A percentile compares a stretch with the other conserved stretches of the same genome.
These are phyloP conservation scores for Azorinus chamasolen DNA, from an alignment of 2,888 invertebrate genomes.

Conservation along the genomic window DNA sequence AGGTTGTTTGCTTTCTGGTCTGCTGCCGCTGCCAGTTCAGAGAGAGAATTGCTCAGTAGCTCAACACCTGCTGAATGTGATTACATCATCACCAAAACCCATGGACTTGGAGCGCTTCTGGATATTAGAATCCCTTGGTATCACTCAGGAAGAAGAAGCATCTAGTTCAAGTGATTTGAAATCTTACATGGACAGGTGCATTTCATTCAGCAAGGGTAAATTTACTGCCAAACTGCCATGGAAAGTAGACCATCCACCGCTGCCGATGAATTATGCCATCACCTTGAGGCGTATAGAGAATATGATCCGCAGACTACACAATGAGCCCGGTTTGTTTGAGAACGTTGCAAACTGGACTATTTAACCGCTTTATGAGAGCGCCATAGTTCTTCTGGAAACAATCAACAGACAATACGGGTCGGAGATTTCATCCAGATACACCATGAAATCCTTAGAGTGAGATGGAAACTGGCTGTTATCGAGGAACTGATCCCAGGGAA, in stretches of 20 bases:
- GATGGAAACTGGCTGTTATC: slow-evolving; percentile 11
- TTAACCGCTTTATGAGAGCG: no score
- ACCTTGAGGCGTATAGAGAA: slow-evolving; percentile 16
- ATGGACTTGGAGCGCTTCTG: slow-evolving; percentile 41
- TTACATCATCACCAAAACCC: slow-evolving; percentile 11
- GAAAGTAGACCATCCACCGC: slow-evolving; percentile 24
- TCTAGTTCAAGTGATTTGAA: no score
- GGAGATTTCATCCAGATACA: slow-evolving; percentile 11
- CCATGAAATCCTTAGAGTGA: not conserved
- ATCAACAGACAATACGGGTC: not conserved
- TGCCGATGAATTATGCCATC: slow-evolving; percentile 21
- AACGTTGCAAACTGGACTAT: not conserved
- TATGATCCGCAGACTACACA: slow-evolving; percentile 11
- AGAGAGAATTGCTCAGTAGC: no score
- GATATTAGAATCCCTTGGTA: slow-evolving; percentile 45
- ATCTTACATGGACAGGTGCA: no score
- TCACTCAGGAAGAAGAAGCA: slow-evolving; percentile 7
- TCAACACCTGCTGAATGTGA: slow-evolving; percentile 20
- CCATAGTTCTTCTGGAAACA: not conserved
- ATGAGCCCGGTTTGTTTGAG: slow-evolving; percentile 12
- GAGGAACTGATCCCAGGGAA: not conserved
- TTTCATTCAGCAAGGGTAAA: no score
- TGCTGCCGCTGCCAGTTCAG: no score
- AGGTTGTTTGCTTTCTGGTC: no score
- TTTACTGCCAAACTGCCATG: slow-evolving; percentile 34